phyloP scores from a whole-genome alignment of 2,888 invertebrate genomes.

The Synanthedon formicaeformis region DNA sequence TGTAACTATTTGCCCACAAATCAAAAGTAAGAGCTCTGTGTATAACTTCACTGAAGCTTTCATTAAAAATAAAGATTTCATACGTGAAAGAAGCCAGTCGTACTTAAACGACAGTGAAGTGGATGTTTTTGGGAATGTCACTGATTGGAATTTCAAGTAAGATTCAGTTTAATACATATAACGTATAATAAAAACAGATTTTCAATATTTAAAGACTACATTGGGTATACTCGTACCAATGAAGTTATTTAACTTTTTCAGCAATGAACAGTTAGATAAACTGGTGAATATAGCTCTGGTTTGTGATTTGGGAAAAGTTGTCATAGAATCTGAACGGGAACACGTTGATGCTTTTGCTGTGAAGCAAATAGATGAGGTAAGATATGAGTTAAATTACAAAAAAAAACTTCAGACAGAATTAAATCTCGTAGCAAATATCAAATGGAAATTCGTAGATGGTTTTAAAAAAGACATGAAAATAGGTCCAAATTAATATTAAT shows the following conservation, averaged over 20 bases:
- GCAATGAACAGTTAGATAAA: neutral
- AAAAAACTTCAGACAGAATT: no score
- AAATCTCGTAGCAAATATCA: no score
- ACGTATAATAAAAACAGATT: no score
- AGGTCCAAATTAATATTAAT: no score
- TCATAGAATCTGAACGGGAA: neutral
- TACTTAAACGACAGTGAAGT: neutral
- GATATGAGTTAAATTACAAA: no score
- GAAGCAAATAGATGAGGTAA: neutral
- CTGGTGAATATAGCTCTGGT: neutral
- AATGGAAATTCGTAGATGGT: no score
- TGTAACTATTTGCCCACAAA: constrained; percentile 32
- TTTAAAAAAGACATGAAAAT: no score
- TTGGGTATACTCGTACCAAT: no score
- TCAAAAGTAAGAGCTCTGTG: constrained; percentile 14
- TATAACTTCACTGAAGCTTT: constrained; percentile 16
- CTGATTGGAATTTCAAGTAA: neutral
- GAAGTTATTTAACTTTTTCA: neutral
- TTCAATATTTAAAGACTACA: neutral
- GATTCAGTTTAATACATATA: neutral
- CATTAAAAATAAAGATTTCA: neutral
- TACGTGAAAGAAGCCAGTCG: neutral
- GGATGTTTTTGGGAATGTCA: neutral
- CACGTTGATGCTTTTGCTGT: neutral
- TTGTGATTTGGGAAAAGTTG: neutral